Base-by-base conservation (phyloP, 2,113 vertebrate species). In the Hemicordylus capensis region DNA sequence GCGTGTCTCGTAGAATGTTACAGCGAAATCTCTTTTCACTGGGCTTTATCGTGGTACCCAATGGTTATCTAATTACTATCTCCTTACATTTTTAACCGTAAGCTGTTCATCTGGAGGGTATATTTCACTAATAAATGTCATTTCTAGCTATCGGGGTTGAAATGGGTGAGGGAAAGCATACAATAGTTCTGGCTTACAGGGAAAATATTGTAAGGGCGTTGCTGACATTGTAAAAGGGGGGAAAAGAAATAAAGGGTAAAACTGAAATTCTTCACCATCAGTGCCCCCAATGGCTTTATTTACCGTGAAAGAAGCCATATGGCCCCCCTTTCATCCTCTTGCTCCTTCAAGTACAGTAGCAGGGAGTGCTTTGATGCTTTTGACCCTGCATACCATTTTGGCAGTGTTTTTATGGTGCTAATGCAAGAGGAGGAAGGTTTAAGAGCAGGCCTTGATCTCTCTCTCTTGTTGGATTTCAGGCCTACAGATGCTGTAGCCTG, bases 271-370 rank as follows among this genome's bases (percentile, higher is more conserved):
- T 94, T 88, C 81, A 89, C 89, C 63, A n/a, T n/a, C n/a, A 51
- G 84, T 89, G 81, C 89, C 59, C 92, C 80, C 66, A 66, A 90
- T 93, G 91, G 76, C 85, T 93, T 90, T 92, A 85, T 94, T 81
- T 90, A 83, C 93, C 86, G 66, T 94, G 89, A 94, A 81, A 89
- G 86, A 92, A 93, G 92, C 84, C 92, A 92, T 93, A 92, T 93
- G 86, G 90, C 91, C 74, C 91, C 74, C 90, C 92, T 93, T 92
- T 93, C 81, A 93, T 92, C 76, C 51, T 92, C 93, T 91, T 93
- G 61, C 86, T 91, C 90, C 86, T 93, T 51, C 91, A 83, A 80
- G 85, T 93, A 87, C 72, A 92, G 85, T 93, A 95, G 88, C 91
- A 92, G 91, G 78, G 86, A 94, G 77, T 80, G 83, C 88, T 95